A percentile compares a stretch with the other conserved stretches of the same genome.
Evolutionary conservation across 2,888 invertebrate genomes (phyloP).

Genomic region (Campopleginae sp.): DNA sequence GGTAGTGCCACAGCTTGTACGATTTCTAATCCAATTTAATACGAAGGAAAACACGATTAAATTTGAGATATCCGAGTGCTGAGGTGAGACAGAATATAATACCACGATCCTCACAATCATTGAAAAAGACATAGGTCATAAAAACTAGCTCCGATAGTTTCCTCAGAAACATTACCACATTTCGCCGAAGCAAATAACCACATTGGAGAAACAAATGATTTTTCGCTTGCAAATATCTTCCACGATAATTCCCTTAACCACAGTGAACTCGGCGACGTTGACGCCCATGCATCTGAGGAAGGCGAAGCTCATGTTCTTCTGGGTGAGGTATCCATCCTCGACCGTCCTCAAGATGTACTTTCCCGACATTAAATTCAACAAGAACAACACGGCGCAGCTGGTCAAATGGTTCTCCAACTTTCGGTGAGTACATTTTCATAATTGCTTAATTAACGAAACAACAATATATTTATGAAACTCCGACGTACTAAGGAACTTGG

Average conservation of each 20-base stretch:
- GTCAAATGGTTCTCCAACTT: conserved; percentile 99
- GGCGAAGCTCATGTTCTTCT: conserved; percentile 99
- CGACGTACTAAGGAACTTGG: not conserved
- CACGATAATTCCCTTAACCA: conserved; percentile 90
- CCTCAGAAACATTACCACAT: conserved; percentile 30
- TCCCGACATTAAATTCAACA: conserved; percentile 99
- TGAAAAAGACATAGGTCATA: conserved; percentile 17
- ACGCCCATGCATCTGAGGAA: conserved; percentile 99
- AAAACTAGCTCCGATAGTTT: not conserved
- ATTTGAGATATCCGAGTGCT: conserved; percentile 77
- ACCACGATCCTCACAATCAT: conserved; percentile 13
- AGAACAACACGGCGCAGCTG: conserved; percentile 99
- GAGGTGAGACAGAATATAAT: conserved; percentile 56
- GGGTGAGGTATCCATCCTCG: conserved; percentile 99
- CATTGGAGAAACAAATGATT: not conserved
- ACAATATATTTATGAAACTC: not conserved
- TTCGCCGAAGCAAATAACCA: not conserved
- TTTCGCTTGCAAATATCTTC: conserved; percentile 43
- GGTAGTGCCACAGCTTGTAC: conserved; percentile 82
- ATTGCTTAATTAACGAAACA: conserved; percentile 11
- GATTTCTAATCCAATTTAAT: conserved; percentile 84
- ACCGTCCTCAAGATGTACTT: conserved; percentile 99
- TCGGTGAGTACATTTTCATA: conserved; percentile 88
- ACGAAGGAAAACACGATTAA: conserved; percentile 81
- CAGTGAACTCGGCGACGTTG: conserved; percentile 96